Percentiles rank a stretch among this genome's conserved stretches.
Conservation (phyloP, 1,140 invertebrate genomes). For the Theocolax elegans region DNA sequence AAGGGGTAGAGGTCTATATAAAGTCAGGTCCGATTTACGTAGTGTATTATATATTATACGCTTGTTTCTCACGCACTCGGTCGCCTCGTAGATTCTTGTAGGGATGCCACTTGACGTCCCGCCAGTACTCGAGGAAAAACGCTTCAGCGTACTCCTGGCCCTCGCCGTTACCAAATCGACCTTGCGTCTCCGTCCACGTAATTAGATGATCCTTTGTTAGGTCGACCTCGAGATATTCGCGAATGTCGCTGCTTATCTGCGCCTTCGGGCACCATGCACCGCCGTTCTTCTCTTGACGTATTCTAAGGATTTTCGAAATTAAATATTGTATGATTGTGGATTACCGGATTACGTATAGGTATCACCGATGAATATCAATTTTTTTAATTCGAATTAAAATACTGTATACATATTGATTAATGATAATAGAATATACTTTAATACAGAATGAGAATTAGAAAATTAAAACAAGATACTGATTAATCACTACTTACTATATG, state of each 20-base stretch:
- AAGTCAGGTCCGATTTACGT: too few relatives aligned
- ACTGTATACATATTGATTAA: too few relatives aligned
- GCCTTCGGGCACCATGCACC: conserved; percentile 94
- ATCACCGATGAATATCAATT: not conserved
- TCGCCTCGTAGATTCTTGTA: conserved; percentile 82
- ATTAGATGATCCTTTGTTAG: conserved; percentile 81
- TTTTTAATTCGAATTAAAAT: too few relatives aligned
- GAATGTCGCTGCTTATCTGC: conserved; percentile 77
- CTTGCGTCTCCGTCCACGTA: conserved; percentile 90
- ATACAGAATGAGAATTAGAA: too few relatives aligned
- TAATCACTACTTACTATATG: too few relatives aligned
- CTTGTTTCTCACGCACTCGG: conserved; percentile 68
- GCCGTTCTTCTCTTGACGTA: conserved; percentile 82
- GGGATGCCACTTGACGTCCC: conserved; percentile 78
- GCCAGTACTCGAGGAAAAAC: conserved; percentile 89
- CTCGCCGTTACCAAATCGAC: conserved; percentile 93
- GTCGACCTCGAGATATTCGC: conserved; percentile 90
- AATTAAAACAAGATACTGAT: too few relatives aligned
- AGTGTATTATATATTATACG: too few relatives aligned
- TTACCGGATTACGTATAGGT: not conserved
- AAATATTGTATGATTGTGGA: not conserved
- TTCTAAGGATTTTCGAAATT: not conserved
- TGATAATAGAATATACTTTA: too few relatives aligned
- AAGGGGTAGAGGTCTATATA: too few relatives aligned
- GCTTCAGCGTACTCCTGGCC: conserved; percentile 89